Percentiles rank a stretch among this genome's conserved stretches.
Conservation (phyloP, 1,140 invertebrate genomes). For the Drosophila elegans region DNA sequence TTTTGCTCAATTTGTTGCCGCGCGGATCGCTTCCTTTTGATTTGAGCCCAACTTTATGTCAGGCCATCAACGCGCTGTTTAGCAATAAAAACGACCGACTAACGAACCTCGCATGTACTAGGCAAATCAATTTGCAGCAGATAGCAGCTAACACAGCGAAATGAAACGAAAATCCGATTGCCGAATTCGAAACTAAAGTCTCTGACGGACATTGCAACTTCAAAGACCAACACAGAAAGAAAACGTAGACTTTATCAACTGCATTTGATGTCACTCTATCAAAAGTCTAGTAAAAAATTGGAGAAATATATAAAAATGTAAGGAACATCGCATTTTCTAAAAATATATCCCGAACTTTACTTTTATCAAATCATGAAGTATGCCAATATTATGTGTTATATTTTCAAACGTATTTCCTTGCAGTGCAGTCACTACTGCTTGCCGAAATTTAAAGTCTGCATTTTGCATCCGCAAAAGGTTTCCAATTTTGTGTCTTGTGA, state of each 20-base stretch:
- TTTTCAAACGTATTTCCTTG: background rate
- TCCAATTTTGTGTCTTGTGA: conserved; percentile 2
- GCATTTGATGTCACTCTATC: too few relatives aligned
- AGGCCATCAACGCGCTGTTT: conserved; percentile 19
- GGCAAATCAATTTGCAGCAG: conserved; percentile 39
- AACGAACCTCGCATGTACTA: conserved; percentile 41
- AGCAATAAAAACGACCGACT: conserved; percentile 20
- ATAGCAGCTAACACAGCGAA: conserved; percentile 4
- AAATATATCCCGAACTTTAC: too few relatives aligned
- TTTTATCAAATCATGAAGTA: too few relatives aligned
- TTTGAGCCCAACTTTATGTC: conserved; percentile 30
- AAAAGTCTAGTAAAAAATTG: too few relatives aligned
- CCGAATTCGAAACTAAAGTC: conserved; percentile 9
- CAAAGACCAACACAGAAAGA: background rate
- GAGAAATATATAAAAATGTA: too few relatives aligned
- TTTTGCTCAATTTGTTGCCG: conserved; percentile 49
- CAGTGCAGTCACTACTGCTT: background rate
- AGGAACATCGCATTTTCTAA: too few relatives aligned
- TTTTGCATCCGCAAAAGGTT: conserved; percentile 33
- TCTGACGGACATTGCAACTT: background rate
- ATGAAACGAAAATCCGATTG: background rate
- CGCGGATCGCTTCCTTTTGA: conserved; percentile 39
- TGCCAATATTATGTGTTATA: too few relatives aligned
- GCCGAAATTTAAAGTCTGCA: background rate
- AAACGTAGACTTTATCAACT: too few relatives aligned